These are phyloP conservation scores for Adelosebastes latens DNA, from an alignment of 2,797 vertebrate species.

Conservation along the genomic window DNA sequence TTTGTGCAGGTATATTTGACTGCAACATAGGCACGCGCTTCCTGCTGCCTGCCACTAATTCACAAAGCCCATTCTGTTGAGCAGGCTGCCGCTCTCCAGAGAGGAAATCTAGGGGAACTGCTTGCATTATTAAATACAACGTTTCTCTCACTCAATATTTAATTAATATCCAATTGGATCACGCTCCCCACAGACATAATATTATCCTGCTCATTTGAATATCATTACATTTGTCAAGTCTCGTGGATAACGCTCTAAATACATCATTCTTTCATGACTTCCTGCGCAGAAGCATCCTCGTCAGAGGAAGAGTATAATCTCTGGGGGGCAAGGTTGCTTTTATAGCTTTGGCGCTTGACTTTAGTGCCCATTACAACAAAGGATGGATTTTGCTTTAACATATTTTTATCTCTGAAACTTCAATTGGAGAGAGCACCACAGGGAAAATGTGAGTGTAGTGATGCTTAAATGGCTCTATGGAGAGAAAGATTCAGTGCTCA, in stretches of 20 bases:
- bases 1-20: slow-evolving; percentile 8
- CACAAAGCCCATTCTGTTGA: slow-evolving; percentile 57
- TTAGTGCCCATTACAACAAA: slow-evolving; percentile 60
- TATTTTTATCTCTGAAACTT: slow-evolving; percentile 45
- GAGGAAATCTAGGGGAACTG: slow-evolving; percentile 74
- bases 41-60: slow-evolving; percentile 44
- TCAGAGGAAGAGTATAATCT: slow-evolving; percentile 65
- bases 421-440: slow-evolving; percentile 15
- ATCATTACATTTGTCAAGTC: slow-evolving; percentile 84
- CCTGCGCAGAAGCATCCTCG: slow-evolving; percentile 58
- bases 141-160: slow-evolving; percentile 81
- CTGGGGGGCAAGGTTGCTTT: slow-evolving; percentile 57
- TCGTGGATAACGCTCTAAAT: slow-evolving; percentile 69
- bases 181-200: slow-evolving; percentile 78
- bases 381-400: slow-evolving; percentile 43
- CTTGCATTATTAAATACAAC: slow-evolving; percentile 83
- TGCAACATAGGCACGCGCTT: slow-evolving; percentile 5
- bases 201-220: slow-evolving; percentile 84
- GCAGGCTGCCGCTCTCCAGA: slow-evolving; percentile 68
- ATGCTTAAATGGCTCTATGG: slow-evolving; percentile 24
- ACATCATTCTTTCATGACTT: slow-evolving; percentile 77
- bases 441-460: slow-evolving; percentile 13
- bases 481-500: background rate
- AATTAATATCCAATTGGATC: slow-evolving; percentile 85
- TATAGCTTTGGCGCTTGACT: slow-evolving; percentile 52